phyloP scores from a whole-genome alignment of 2,888 invertebrate species.

The Thera britannica region DNA sequence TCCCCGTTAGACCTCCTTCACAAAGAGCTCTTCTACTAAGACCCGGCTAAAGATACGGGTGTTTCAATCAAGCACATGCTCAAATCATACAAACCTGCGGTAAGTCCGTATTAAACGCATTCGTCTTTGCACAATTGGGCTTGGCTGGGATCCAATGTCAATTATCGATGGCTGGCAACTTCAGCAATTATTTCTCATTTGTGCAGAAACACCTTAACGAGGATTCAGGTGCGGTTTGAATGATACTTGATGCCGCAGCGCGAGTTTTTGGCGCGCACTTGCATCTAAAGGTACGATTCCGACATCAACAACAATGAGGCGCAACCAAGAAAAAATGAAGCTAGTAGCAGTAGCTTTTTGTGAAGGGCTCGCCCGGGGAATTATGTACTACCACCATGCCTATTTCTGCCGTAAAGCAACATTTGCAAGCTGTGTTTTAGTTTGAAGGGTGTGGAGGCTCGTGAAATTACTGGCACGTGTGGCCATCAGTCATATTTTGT shows the following conservation, averaged over 20 bases:
- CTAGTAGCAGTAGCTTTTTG: no score
- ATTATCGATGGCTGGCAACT: constrained; percentile 73
- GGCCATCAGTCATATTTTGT: neutral
- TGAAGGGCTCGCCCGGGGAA: no score
- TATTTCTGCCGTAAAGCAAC: no score
- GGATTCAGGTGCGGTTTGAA: constrained; percentile 64
- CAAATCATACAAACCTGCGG: constrained; percentile 20
- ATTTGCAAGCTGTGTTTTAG: no score
- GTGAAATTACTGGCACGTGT: no score
- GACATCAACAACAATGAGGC: neutral
- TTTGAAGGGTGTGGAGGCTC: no score
- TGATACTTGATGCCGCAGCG: constrained; percentile 63
- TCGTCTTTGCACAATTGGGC: constrained; percentile 58
- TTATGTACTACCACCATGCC: no score
- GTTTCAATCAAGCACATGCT: constrained; percentile 9
- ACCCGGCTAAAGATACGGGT: neutral
- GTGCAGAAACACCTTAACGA: constrained; percentile 74
- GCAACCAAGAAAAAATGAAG: neutral
- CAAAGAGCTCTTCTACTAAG: no score
- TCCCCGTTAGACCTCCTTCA: no score
- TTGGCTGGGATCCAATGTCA: constrained; percentile 77
- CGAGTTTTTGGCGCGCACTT: constrained; percentile 68
- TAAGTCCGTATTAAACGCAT: constrained; percentile 36
- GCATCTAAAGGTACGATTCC: constrained; percentile 41
- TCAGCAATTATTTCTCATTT: constrained; percentile 78